These are phyloP conservation scores for Falco concolor DNA, from an alignment of 2,797 vertebrate genomes.

Conservation along the genomic window DNA sequence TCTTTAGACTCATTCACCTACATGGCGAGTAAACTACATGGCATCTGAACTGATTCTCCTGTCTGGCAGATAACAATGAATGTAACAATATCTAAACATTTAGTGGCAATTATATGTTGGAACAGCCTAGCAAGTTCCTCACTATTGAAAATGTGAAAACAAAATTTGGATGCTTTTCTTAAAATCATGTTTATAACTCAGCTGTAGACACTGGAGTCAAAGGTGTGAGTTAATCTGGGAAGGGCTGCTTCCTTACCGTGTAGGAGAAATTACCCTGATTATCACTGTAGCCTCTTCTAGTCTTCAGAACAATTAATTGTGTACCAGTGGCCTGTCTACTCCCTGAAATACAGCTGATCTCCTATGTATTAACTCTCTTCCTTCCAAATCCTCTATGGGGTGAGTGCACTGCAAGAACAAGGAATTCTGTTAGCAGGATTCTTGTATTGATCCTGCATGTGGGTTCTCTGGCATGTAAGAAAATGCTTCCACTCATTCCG, in stretches of 20 bases:
- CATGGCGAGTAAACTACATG: neutral
- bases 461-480: neutral
- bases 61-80: neutral
- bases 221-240: neutral
- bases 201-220: neutral
- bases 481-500: neutral
- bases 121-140: neutral
- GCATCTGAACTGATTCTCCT: neutral
- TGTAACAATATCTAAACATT: neutral
- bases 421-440: neutral
- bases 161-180: neutral
- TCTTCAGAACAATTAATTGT: neutral
- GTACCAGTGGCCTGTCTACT: neutral
- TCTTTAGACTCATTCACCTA: neutral
- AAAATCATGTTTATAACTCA: neutral
- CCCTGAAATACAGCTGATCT: neutral
- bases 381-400: neutral
- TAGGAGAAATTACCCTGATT: neutral
- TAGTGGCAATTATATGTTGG: neutral
- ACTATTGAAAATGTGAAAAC: neutral
- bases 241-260: neutral
- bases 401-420: neutral
- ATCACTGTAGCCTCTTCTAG: neutral
- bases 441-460: neutral
- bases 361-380: neutral